Evolutionary conservation across 1,140 invertebrate species (phyloP).

Genomic region (Diprion similis): DNA sequence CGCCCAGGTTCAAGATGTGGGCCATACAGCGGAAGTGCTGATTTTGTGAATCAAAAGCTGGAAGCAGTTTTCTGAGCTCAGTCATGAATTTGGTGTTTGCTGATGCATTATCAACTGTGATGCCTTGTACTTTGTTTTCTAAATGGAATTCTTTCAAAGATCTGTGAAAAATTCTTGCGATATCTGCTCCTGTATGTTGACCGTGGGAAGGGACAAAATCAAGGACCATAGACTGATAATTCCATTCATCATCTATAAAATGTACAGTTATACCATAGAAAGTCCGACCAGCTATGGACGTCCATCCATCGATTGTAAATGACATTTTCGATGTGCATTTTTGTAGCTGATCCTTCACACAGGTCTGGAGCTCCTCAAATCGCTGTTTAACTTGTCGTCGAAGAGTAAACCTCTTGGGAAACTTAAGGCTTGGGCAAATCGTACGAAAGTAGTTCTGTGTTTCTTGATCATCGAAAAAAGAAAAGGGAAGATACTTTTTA

Average conservation of each 20-base stretch:
- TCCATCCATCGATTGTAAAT: constrained; percentile 50
- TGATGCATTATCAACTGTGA: constrained; percentile 35
- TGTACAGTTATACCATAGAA: constrained; percentile 46
- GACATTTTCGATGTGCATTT: constrained; percentile 44
- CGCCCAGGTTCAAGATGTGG: constrained; percentile 20
- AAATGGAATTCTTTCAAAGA: constrained; percentile 37
- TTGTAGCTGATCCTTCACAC: constrained; percentile 38
- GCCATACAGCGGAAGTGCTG: constrained; percentile 20
- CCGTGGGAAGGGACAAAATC: constrained; percentile 48
- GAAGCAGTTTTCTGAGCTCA: constrained; percentile 27
- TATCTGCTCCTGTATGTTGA: constrained; percentile 45
- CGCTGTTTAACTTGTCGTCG: constrained; percentile 38
- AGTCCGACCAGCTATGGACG: constrained; percentile 38
- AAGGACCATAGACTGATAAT: constrained; percentile 41
- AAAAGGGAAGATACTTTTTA: constrained; percentile 49
- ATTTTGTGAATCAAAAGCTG: constrained; percentile 17
- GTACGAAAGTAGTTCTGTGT: constrained; percentile 43
- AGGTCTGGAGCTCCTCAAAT: constrained; percentile 38
- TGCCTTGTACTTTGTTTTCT: constrained; percentile 41
- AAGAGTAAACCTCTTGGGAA: constrained; percentile 35
- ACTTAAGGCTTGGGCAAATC: constrained; percentile 37
- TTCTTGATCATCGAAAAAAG: constrained; percentile 45
- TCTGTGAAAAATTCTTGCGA: constrained; percentile 43
- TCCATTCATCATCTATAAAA: constrained; percentile 48
- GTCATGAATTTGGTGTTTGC: constrained; percentile 34